These are phyloP conservation scores for Drosophila flavopinicola DNA, from an alignment of 2,888 invertebrate species.

Conservation along the genomic window DNA sequence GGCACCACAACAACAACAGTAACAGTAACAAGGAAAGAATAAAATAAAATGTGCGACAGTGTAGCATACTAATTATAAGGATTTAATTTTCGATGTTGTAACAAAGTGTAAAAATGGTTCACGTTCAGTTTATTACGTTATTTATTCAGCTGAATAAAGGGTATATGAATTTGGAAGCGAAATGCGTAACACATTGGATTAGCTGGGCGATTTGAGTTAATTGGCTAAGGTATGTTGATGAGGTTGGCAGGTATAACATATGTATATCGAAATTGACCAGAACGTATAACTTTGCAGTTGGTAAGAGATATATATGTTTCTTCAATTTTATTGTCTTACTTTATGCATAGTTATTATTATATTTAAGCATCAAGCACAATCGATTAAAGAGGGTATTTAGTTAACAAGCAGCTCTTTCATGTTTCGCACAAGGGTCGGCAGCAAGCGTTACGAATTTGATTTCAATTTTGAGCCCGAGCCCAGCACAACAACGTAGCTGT, in stretches of 20 bases:
- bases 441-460: constrained; percentile 51
- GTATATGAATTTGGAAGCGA: not conserved
- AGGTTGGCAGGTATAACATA: not conserved
- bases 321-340: too few species aligned
- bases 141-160: not conserved
- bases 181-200: not conserved
- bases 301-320: too few species aligned
- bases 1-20: constrained; percentile 12
- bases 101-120: constrained; percentile 42
- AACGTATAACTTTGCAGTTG: not conserved
- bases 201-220: not conserved
- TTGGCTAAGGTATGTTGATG: too few species aligned
- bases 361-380: too few species aligned
- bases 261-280: not conserved
- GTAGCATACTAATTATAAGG: constrained; percentile 61
- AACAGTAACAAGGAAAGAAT: constrained; percentile 11
- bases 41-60: constrained; percentile 18
- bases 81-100: constrained; percentile 48
- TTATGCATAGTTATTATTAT: not conserved
- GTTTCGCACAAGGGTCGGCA: constrained; percentile 18
- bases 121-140: constrained; percentile 23
- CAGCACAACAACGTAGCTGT: constrained; percentile 49
- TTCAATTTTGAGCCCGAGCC: constrained; percentile 49
- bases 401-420: not conserved
- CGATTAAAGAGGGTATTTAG: constrained; percentile 23